Base-by-base conservation (phyloP, 1,140 invertebrate species). In the Helicoverpa armigera region DNA sequence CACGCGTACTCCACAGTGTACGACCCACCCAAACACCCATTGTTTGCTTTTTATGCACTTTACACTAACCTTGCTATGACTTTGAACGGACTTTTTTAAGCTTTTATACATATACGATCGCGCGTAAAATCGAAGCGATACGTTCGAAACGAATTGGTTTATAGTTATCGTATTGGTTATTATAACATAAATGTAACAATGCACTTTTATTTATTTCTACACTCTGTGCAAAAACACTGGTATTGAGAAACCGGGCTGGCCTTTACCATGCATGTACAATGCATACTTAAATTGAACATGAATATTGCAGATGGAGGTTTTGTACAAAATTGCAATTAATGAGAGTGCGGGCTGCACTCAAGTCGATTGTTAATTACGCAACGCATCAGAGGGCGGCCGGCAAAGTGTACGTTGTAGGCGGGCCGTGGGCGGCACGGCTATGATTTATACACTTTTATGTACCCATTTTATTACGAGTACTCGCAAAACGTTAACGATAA, bases 391-490 rank as follows among this genome's bases (percentile, higher is more conserved):
- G 82, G 83, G 81, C 86, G 82, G 86, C 81, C 82, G 80, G 82
- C 80, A 78, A 61, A 80, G 51, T 43, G 35, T 56, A 58, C 63
- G 43, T 63, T 67, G 87, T 86, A 70, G 86, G 87, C 86, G 84
- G 83, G 74, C 83, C 48, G 85, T 85, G 83, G 83, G 86, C 84
- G 86, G 78, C 53, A 7, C 35, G 65, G 43, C 75, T 82, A 58
- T 84, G 83, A 87, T 86, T 89, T 87, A 86, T 81, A 75, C 77
- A 88, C 82, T 84, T 84, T 86, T 87, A 84, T 81, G 60, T 58
- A 56, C 63, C 80, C 67, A 85, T 83, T 87, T 83, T 85, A 86
- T 82, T 82, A 50, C 16, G 16, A 69, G 16, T 69, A 75, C 72
- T 54, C 74, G 60, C 75, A 78, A 76, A 78, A 72, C 18, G 48